Conservation (phyloP, 2,113 vertebrate genomes). For the Tyto alba region DNA sequence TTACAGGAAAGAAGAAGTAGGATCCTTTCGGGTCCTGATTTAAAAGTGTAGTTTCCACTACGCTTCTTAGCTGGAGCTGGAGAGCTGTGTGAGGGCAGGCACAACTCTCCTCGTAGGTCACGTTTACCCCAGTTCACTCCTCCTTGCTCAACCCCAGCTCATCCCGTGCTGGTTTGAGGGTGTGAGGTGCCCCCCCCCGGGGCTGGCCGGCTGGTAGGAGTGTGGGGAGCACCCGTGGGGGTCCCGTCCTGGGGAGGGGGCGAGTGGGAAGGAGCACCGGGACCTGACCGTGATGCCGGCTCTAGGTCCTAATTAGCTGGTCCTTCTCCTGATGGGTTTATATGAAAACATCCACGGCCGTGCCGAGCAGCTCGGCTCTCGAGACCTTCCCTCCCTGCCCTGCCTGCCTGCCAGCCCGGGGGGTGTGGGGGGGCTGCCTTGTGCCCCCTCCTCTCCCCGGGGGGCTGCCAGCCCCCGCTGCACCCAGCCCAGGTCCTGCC, state of each 20-base stretch:
- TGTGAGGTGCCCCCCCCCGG: too few relatives aligned
- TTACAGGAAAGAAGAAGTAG: background rate
- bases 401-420: background rate
- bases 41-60: background rate
- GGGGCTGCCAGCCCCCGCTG: too few relatives aligned
- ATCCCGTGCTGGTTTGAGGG: background rate
- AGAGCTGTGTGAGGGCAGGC: background rate
- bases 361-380: background rate
- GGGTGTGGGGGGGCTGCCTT: background rate
- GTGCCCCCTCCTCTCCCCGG: too few relatives aligned
- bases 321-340: background rate
- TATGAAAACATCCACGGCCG: background rate
- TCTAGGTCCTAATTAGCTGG: background rate
- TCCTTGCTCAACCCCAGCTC: too few relatives aligned
- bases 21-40: background rate
- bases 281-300: rapidly evolving
- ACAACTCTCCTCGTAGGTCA: background rate
- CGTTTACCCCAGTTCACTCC: too few relatives aligned
- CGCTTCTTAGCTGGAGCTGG: background rate
- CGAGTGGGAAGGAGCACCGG: background rate
- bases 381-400: background rate
- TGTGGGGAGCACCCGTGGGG: rapidly evolving
- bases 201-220: background rate
- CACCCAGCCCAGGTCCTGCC: too few relatives aligned
- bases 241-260: background rate